Evolutionary conservation across 2,888 invertebrate species (phyloP).

Genomic region (Lymantria monacha): DNA sequence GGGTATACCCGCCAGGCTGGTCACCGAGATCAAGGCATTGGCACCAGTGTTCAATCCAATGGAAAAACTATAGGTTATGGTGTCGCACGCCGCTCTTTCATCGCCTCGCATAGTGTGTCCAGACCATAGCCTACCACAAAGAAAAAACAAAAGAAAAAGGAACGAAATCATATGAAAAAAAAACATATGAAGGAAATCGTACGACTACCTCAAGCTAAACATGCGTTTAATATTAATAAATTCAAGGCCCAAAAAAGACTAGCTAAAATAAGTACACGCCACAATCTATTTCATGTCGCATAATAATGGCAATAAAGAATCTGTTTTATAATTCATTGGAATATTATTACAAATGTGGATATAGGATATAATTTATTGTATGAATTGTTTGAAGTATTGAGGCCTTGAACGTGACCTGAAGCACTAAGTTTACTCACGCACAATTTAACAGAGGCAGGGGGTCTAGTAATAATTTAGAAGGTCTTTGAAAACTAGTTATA

Average conservation of each 20-base stretch:
- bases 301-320: conserved; percentile 13
- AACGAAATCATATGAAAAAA: too few species aligned
- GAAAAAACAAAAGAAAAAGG: too few species aligned
- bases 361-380: not conserved
- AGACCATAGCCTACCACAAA: too few species aligned
- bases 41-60: too few species aligned
- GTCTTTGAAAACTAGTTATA: not conserved
- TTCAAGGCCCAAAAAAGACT: conserved; percentile 16
- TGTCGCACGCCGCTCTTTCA: too few species aligned
- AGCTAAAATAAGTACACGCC: conserved; percentile 5
- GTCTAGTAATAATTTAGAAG: not conserved
- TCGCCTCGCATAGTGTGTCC: too few species aligned
- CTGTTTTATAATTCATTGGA: conserved; percentile 14
- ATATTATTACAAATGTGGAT: not conserved
- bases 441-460: not conserved
- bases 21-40: too few species aligned
- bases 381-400: conserved; percentile 1
- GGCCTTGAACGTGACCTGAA: conserved; percentile 8
- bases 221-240: conserved; percentile 7
- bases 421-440: not conserved
- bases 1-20: too few species aligned
- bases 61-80: too few species aligned
- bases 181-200: too few species aligned
- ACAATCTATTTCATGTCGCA: conserved; percentile 19
- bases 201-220: not conserved